phyloP scores from a whole-genome alignment of 2,888 invertebrate species.

The Drosophila borborema region DNA sequence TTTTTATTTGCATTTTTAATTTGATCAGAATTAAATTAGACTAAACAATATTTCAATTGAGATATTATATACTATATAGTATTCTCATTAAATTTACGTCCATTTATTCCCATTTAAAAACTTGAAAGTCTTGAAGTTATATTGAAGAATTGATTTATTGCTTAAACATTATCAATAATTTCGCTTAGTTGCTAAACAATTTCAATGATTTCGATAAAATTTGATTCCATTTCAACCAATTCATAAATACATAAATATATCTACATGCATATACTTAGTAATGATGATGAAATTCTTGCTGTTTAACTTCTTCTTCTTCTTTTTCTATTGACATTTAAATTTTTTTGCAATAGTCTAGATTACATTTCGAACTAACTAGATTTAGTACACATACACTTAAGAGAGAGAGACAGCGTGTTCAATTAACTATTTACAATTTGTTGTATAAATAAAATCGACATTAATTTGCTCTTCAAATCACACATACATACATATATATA shows the following conservation, averaged over 20 bases:
- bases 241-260: conserved; percentile 43
- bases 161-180: conserved; percentile 80
- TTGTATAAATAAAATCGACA: conserved; percentile 44
- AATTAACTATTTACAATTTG: conserved; percentile 37
- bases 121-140: neutral
- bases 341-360: neutral
- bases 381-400: conserved; percentile 28
- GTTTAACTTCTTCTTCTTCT: neutral
- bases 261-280: conserved; percentile 30
- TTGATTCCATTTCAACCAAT: conserved; percentile 39
- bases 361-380: conserved; percentile 69
- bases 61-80: neutral
- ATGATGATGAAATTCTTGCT: conserved; percentile 23
- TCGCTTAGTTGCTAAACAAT: conserved; percentile 79
- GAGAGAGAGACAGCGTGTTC: conserved; percentile 7
- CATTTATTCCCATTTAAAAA: neutral
- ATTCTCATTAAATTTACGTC: neutral
- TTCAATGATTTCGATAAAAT: conserved; percentile 67
- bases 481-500: conserved; percentile 35
- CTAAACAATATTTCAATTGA: too few relatives aligned
- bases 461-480: conserved; percentile 62
- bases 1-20: neutral
- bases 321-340: conserved; percentile 2
- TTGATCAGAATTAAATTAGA: too few relatives aligned
- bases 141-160: conserved; percentile 79